A percentile compares a stretch with the other conserved stretches of the same genome.
These are phyloP conservation scores for Drosophila affinis DNA, from an alignment of 2,888 invertebrate species.

Conservation along the genomic window DNA sequence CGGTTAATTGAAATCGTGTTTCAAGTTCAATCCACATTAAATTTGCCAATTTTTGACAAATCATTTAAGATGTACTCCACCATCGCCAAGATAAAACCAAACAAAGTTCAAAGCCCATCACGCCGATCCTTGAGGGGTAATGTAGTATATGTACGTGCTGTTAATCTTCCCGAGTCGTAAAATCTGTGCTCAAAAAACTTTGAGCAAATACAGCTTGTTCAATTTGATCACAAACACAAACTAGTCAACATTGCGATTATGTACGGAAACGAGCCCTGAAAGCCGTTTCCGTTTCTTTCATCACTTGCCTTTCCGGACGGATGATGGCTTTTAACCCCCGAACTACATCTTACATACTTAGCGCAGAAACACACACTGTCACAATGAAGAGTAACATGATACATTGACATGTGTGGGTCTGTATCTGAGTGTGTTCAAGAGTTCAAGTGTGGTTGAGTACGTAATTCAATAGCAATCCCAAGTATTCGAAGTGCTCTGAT, in stretches of 20 bases:
- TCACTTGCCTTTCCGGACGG: constrained; percentile 12
- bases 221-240: too few species aligned
- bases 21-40: too few species aligned
- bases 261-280: constrained; percentile 5
- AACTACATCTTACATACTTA: constrained; percentile 16
- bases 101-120: constrained; percentile 22
- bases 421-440: constrained; percentile 8
- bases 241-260: constrained; percentile 59
- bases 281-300: constrained; percentile 8
- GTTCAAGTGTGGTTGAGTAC: constrained; percentile 10
- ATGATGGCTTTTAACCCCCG: constrained; percentile 30
- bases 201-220: too few species aligned
- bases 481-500: constrained; percentile 50
- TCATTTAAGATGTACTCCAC: constrained; percentile 33
- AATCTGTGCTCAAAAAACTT: too few species aligned
- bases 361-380: constrained; percentile 5
- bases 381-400: constrained; percentile 32
- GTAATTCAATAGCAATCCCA: constrained; percentile 60
- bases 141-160: constrained; percentile 1
- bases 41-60: too few species aligned
- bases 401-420: too few species aligned
- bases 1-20: too few species aligned
- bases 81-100: constrained; percentile 10
- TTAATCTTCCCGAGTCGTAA: constrained; percentile 40
- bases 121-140: constrained; percentile 22